Base-by-base conservation (phyloP, 2,888 invertebrate genomes). In the Esperia sulphurella region DNA sequence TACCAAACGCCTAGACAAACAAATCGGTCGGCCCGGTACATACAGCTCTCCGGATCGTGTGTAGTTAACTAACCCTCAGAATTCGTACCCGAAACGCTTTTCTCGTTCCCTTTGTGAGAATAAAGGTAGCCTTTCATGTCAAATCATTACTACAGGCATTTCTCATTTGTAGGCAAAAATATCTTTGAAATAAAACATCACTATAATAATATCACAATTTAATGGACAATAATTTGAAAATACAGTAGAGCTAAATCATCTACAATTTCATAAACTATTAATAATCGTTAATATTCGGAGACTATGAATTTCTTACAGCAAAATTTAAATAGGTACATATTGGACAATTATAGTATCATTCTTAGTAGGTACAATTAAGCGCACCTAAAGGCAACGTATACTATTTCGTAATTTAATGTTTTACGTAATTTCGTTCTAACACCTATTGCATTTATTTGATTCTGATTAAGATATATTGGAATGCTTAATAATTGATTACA, bases 141-240 rank as follows among this genome's bases (percentile, higher is more conserved):
- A 21, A 21, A 21, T 21, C 21, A 21, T 21, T 21, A 21, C 21
- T 21, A 21, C 21, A 21, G 5, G 21, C 21, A 21, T 21, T 21
- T 21, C 21, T 21, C 21, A 21, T 21, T 21, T 21, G 5, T 33
- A 33, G 7, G 9, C 33, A 33, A 33, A 31, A 31, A 10, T 35
- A 39, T 39, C 7, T 13, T 39, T 14, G 28, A 41, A 33, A 43
- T 33, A 31, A 69, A 63, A 65, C 60, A 58, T 53, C 44, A 31
- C 35, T 44, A 46, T 58, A 53, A 60, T 68, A 74, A 69, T 86
- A 86, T 87, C 84, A 87, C 83, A 84, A 76, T 87, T 85, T 87
- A 87, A 79, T 87, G 83, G 85, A 86, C 86, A 86, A 76, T 70
- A 68, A 74, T 69, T 72, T 62, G 47, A 57, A 63, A 63, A 59